Evolutionary conservation across 2,888 invertebrate species (phyloP).

Genomic region (Nasonovia ribisnigri): DNA sequence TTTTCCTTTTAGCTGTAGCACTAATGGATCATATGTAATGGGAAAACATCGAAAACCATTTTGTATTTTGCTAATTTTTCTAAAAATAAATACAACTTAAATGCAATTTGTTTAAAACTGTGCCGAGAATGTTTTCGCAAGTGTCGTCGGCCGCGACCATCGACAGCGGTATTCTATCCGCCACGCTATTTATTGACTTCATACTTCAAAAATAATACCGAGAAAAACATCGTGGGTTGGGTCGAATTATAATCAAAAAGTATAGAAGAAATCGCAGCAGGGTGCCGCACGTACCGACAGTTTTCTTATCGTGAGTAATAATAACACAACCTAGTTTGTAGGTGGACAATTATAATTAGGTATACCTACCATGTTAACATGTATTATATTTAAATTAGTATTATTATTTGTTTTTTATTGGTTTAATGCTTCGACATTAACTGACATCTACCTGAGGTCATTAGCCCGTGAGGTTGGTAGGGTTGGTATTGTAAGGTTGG

Average conservation of each 20-base stretch:
- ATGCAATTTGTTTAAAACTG: slow-evolving; percentile 19
- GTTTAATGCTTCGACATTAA: too few species aligned
- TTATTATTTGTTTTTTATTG: too few species aligned
- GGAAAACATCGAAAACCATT: neutral
- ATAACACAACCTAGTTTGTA: neutral
- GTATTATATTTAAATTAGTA: neutral
- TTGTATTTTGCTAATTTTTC: slow-evolving; percentile 34
- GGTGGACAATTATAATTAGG: neutral
- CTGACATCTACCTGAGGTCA: too few species aligned
- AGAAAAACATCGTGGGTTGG: neutral
- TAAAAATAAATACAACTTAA: neutral
- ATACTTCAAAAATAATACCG: neutral
- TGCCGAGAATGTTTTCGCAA: neutral
- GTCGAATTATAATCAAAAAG: neutral
- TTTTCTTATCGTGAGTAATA: neutral
- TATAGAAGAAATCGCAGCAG: neutral
- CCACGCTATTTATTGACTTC: neutral
- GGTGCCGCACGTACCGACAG: neutral
- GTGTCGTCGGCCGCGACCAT: neutral
- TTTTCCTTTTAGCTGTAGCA: neutral
- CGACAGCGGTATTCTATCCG: neutral
- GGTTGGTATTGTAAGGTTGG: too few species aligned
- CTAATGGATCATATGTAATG: slow-evolving; percentile 31
- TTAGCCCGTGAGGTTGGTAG: too few species aligned
- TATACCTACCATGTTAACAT: neutral